Conservation (phyloP, 2,888 invertebrate species). For the Leucophenga montana region DNA sequence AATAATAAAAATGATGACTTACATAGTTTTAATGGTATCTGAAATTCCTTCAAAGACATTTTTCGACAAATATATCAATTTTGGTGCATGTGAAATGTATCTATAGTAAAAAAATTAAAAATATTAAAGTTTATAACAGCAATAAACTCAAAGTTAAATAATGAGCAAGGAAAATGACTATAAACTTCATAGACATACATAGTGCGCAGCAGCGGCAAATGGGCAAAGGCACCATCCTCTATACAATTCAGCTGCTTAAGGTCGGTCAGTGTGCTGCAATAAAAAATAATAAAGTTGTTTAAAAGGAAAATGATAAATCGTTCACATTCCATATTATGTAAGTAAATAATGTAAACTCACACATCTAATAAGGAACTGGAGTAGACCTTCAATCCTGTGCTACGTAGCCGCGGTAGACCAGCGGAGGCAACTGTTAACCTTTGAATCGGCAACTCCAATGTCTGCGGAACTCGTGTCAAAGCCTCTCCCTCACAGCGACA, state of each 20-base stretch:
- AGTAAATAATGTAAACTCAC: conserved; percentile 58
- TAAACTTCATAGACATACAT: conserved; percentile 56
- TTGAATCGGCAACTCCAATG: conserved; percentile 66
- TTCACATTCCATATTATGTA: not conserved
- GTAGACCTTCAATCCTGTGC: conserved; percentile 69
- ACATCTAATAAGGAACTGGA: conserved; percentile 67
- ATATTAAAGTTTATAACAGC: conserved; percentile 21
- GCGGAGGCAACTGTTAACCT: conserved; percentile 70
- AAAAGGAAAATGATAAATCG: not conserved
- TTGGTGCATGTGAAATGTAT: conserved; percentile 81
- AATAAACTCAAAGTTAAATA: conserved; percentile 11
- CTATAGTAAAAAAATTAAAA: conserved; percentile 72
- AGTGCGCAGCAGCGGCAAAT: conserved; percentile 60
- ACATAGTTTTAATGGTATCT: conserved; percentile 76
- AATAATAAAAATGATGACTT: conserved; percentile 64
- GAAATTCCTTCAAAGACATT: conserved; percentile 71
- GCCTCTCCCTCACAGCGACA: conserved; percentile 72
- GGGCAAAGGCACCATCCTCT: conserved; percentile 70
- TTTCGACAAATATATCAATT: conserved; percentile 74
- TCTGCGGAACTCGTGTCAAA: conserved; percentile 70
- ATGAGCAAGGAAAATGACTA: conserved; percentile 16
- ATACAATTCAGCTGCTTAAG: conserved; percentile 68
- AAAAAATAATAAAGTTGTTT: not conserved
- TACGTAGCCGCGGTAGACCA: conserved; percentile 67
- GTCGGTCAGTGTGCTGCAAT: conserved; percentile 62